phyloP scores from a whole-genome alignment of 1,140 invertebrate species.

The Tetranychus cinnabarinus region DNA sequence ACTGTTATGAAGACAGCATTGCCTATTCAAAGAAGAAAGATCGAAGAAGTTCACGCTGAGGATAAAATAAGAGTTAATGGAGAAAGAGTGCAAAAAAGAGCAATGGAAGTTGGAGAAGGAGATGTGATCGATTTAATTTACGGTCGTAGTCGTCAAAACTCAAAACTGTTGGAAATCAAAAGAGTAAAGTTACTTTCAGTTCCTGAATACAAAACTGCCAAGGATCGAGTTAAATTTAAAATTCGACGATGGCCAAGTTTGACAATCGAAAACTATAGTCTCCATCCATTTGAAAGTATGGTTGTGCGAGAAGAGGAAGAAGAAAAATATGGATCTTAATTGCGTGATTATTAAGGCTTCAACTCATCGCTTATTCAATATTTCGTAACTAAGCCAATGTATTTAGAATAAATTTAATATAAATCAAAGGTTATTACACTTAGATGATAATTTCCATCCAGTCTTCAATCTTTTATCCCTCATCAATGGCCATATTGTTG shows the following conservation, averaged over 20 bases:
- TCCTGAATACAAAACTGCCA: not conserved
- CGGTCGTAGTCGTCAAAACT: constrained; percentile 29
- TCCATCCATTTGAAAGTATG: constrained; percentile 4
- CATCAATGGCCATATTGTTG: no score
- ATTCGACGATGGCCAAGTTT: constrained; percentile 1
- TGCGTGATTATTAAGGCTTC: no score
- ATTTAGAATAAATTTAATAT: no score
- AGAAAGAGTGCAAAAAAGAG: constrained; percentile 36
- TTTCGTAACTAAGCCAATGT: no score
- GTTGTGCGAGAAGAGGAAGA: not conserved
- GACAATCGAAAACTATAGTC: constrained; percentile 5
- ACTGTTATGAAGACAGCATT: not conserved
- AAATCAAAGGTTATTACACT: no score
- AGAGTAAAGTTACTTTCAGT: constrained; percentile 27
- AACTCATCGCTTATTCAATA: no score
- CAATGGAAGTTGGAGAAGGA: constrained; percentile 26
- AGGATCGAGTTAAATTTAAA: constrained; percentile 3
- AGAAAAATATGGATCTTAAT: not conserved
- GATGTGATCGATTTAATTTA: constrained; percentile 40
- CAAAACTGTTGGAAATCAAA: constrained; percentile 31
- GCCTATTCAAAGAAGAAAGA: not conserved
- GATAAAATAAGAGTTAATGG: constrained; percentile 40
- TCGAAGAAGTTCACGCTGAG: constrained; percentile 16
- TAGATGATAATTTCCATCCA: no score
- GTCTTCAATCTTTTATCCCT: no score